Evolutionary conservation across 1,140 invertebrate genomes (phyloP).

Genomic region (Drosophila paulistorum): DNA sequence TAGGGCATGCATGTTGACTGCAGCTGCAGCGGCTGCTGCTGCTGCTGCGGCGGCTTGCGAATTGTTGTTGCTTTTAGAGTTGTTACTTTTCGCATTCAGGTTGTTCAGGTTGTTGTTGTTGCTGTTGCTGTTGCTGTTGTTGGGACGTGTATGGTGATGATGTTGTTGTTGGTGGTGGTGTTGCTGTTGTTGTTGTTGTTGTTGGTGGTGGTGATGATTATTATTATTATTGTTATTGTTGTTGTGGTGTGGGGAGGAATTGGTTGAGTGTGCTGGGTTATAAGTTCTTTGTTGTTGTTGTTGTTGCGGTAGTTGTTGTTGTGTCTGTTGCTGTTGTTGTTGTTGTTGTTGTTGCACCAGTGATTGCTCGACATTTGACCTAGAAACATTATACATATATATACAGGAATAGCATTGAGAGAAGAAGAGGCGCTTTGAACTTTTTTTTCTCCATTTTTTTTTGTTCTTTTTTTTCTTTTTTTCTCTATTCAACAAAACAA

Average conservation of each 20-base stretch:
- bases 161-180: constrained; percentile 41
- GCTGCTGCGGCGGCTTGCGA: constrained; percentile 15
- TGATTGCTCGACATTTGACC: constrained; percentile 82
- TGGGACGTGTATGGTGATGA: constrained; percentile 37
- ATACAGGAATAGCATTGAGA: constrained; percentile 61
- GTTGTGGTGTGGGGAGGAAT: constrained; percentile 31
- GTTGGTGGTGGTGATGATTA: constrained; percentile 34
- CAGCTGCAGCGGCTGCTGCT: constrained; percentile 54
- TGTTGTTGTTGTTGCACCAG: constrained; percentile 74
- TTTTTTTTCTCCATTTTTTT: constrained; percentile 14
- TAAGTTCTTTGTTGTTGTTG: constrained; percentile 61
- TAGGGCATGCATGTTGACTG: constrained; percentile 60
- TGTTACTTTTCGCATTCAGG: constrained; percentile 2
- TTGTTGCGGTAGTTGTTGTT: constrained; percentile 49
- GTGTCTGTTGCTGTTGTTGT: constrained; percentile 64
- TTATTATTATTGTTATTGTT: constrained; percentile 39
- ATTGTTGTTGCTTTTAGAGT: constrained; percentile 8
- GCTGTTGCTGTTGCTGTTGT: constrained; percentile 22
- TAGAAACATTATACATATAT: constrained; percentile 82
- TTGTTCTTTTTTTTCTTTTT: constrained; percentile 21
- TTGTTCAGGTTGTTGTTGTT: constrained; percentile 43
- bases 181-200: constrained; percentile 37
- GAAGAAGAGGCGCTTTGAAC: constrained; percentile 55
- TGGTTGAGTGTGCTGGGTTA: constrained; percentile 58
- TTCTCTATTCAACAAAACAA: constrained; percentile 16